phyloP scores from a whole-genome alignment of 2,113 vertebrate genomes.

The Ailurus styani region DNA sequence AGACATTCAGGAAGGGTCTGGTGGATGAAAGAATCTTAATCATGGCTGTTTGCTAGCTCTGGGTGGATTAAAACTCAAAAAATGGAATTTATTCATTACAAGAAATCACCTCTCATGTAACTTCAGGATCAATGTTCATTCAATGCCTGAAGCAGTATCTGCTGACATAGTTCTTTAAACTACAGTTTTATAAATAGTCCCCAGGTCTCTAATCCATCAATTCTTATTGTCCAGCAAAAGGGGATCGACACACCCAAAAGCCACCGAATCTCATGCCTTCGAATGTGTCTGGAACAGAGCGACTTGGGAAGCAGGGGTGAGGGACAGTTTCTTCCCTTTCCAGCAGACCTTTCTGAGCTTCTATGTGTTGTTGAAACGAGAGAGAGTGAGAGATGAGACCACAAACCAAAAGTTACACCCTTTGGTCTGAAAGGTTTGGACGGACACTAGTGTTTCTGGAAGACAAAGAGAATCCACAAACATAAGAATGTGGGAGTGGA shows the following conservation, averaged over 20 bases:
- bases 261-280: not conserved
- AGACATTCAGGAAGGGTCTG: not conserved
- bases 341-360: not conserved
- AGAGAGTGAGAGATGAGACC: slow-evolving; percentile 17
- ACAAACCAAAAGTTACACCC: slow-evolving; percentile 48
- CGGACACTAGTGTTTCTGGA: not conserved
- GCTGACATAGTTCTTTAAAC: not conserved
- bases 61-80: not conserved
- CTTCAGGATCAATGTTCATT: not conserved
- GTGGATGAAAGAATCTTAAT: not conserved
- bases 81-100: not conserved
- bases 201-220: not conserved
- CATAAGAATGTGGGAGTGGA: not conserved
- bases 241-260: not conserved
- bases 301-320: not conserved
- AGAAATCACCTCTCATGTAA: not conserved
- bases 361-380: not conserved
- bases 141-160: not conserved
- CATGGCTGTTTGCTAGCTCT: not conserved
- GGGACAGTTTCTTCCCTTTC: not conserved
- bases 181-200: not conserved
- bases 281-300: not conserved
- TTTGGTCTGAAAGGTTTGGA: slow-evolving; percentile 35
- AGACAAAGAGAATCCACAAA: not conserved
- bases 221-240: not conserved